Evolutionary conservation across 2,888 invertebrate species (phyloP), one percentile per base, ranked within the genome.

Genomic region (Yponomeuta plumbellus): DNA sequence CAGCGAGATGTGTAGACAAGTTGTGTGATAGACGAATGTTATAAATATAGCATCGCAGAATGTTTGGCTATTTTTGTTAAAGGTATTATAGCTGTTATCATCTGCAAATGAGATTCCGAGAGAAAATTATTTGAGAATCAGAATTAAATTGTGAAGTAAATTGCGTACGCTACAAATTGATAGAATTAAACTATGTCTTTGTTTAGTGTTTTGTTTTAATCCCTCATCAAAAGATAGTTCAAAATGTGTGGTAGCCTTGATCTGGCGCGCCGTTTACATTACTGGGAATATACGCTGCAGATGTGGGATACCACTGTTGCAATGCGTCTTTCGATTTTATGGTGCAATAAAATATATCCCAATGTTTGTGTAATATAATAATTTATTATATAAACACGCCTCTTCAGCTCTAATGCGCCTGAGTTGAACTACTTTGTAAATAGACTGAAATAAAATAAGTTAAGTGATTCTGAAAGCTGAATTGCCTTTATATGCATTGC

Each of bases 311-410:
- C 76, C 78, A 75, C 76, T 61, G 74, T 78, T 76, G 74, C 74
- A 70, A 66, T 75, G 74, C 75, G 77, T 80, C 81, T 83, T 81
- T 79, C 76, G 74, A 83, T 84, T 85, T 88, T 85, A 87, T 83
- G 75, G 76, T 69, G 75, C 76, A 81, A 84, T 88, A 85, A 88
- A 88, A 86, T 83, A 81, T 82, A 86, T 84, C 74, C 80, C 80
- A 80, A 81, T 87, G 86, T 88, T 88, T 86, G 80, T 81, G 75
- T 84, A 83, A 82, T 82, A 81, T 81, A 77, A 80, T 84, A 85
- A 88, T 88, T 88, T 88, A 91, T 88, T 68, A 79, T 71, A 76
- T 87, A 88, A 90, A 88, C 82, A 87, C 70, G 70, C 70, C 71
- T 71, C 70, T 70, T 69, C 68, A 68, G 70, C 67, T 68, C 68